phyloP scores from a whole-genome alignment of 2,797 vertebrate genomes.

The Pterois miles region DNA sequence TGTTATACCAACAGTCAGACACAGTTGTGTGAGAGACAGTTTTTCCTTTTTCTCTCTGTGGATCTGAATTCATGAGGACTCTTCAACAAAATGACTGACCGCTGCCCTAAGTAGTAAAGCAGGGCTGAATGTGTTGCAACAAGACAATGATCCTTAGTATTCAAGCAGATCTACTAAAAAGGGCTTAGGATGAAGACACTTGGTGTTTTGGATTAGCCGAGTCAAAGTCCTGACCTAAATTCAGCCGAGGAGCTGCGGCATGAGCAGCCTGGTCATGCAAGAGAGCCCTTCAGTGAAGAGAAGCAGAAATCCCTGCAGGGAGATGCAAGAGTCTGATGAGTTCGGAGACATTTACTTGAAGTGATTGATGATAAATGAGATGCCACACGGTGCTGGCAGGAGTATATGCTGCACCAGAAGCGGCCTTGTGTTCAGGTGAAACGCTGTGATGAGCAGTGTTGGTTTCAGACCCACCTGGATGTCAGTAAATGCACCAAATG shows the following conservation, averaged over 20 bases:
- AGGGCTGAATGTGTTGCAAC: constrained; percentile 5
- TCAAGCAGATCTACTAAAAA: constrained; percentile 4
- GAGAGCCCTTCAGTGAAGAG: constrained; percentile 19
- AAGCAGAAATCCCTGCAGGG: constrained; percentile 16
- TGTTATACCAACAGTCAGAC: neutral
- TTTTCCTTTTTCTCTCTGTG: neutral
- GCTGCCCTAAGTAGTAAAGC: constrained; percentile 3
- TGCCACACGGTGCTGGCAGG: constrained; percentile 30
- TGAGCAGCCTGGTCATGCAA: constrained; percentile 6
- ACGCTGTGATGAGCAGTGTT: neutral
- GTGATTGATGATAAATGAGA: constrained; percentile 42
- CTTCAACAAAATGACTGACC: constrained; percentile 12
- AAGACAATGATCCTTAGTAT: constrained; percentile 3
- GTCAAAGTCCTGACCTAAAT: constrained; percentile 28
- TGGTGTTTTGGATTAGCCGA: constrained; percentile 16
- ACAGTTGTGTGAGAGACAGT: neutral
- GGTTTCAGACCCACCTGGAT: constrained; percentile 2
- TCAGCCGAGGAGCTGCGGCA: neutral
- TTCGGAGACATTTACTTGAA: constrained; percentile 21
- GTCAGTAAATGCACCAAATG: constrained; percentile 11
- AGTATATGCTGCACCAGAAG: neutral
- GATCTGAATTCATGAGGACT: neutral
- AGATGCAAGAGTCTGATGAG: constrained; percentile 24
- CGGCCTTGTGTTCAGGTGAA: constrained; percentile 1
- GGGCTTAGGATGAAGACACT: neutral